Base-by-base conservation (phyloP, 2,888 invertebrate genomes). In the Mimas tiliae region DNA sequence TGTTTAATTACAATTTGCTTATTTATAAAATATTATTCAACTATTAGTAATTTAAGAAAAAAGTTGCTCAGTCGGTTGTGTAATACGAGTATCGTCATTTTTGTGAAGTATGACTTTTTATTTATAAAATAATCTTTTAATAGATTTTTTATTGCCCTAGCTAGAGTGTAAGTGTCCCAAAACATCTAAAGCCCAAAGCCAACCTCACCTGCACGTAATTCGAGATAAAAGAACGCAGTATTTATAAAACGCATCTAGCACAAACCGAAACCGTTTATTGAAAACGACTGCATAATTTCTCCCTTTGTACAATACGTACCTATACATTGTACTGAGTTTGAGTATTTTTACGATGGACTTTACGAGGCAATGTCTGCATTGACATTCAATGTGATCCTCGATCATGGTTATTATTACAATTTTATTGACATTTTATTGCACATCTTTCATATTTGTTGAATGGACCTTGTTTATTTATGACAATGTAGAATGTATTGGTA, bases 291-390 rank as follows among this genome's bases (percentile, higher is more conserved):
- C 74, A 77, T 79, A 79, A 77, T 79, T 76, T 72, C 73, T 66
- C 69, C 68, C 70, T 72, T 77, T 73, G 71, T 75, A 68, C 64
- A 73, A 72, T 74, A 75, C 67, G 70, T 70, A 78, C n/a, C n/a
- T n/a, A n/a, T n/a, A n/a, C 71, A 74, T 72, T 75, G 74, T 72
- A 53, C 65, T 52, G 53, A 64, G 50, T 19, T 53, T 16, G 1
- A 45, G 51, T 19, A 70, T 65, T 76, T 74, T 75, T 77, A 78
- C 69, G 75, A 73, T 64, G n/a, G 51, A 72, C 71, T 77, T 77
- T 76, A 74, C 68, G 73, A 73, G 63, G 38, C 53, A 14, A 14
- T 65, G 38, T 42, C 52, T 62, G 62, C 62, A 65, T 33, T 51
- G 33, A 68, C 65, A 69, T 70, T 70, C 67, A 68, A 72, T 72